Evolutionary conservation across 1,140 invertebrate genomes (phyloP).

Genomic region (Pseudomyrmex sp.): DNA sequence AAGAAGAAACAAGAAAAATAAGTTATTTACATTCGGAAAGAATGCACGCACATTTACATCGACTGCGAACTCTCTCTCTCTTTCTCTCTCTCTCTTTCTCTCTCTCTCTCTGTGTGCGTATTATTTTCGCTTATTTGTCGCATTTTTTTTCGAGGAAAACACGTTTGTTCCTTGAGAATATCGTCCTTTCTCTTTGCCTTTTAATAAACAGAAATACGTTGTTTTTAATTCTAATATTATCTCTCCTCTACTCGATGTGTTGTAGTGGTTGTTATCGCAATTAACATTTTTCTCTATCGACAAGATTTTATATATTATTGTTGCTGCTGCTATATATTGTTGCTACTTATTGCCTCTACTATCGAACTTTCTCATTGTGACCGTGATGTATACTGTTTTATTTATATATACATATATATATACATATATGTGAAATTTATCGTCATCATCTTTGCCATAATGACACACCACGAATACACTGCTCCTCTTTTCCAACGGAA

Average conservation of each 20-base stretch:
- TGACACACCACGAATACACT: constrained; percentile 20
- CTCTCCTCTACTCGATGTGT: constrained; percentile 45
- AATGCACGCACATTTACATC: neutral
- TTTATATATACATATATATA: constrained; percentile 60
- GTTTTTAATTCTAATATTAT: constrained; percentile 63
- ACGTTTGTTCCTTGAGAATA: constrained; percentile 16
- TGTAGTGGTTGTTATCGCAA: constrained; percentile 55
- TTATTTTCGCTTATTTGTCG: constrained; percentile 28
- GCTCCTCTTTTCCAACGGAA: constrained; percentile 30
- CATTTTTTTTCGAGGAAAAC: constrained; percentile 14
- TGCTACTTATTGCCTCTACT: constrained; percentile 53
- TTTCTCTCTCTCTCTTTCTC: too few species aligned
- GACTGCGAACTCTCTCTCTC: neutral
- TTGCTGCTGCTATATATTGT: constrained; percentile 56
- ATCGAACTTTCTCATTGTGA: constrained; percentile 49
- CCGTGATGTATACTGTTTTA: neutral
- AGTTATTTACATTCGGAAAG: neutral
- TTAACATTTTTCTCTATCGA: constrained; percentile 58
- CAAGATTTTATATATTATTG: constrained; percentile 60
- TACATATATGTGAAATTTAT: constrained; percentile 62
- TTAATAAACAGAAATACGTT: constrained; percentile 37
- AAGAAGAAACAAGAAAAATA: too few species aligned
- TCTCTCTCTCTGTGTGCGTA: neutral
- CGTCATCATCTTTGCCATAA: constrained; percentile 19
- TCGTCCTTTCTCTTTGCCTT: neutral